Percentiles rank a stretch among this genome's conserved stretches.
Conservation (phyloP, 2,888 invertebrate genomes). For the Dorcus parallelipipedus region DNA sequence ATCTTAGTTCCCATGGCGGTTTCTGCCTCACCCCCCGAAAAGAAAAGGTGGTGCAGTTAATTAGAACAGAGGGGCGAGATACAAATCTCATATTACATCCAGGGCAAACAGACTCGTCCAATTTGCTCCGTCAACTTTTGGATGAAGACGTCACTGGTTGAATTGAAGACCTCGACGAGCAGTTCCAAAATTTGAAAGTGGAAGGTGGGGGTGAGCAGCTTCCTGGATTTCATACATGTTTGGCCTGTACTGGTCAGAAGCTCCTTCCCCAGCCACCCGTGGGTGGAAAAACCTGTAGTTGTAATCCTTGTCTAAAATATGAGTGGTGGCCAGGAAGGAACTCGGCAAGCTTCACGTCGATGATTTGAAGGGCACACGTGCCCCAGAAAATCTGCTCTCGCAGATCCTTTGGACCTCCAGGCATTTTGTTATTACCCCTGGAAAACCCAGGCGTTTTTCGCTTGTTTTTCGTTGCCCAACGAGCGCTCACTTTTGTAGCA, state of each 20-base stretch:
- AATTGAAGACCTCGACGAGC: conserved; percentile 43
- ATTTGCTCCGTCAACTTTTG: conserved; percentile 49
- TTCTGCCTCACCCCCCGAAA: conserved; percentile 53
- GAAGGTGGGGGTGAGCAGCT: conserved; percentile 50
- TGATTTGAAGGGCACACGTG: conserved; percentile 4
- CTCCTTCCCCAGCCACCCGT: conserved; percentile 30
- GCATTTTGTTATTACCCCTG: conserved; percentile 5
- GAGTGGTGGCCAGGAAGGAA: conserved; percentile 19
- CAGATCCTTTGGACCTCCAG: conserved; percentile 8
- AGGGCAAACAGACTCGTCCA: conserved; percentile 56
- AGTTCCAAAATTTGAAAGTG: conserved; percentile 48
- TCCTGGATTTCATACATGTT: conserved; percentile 48
- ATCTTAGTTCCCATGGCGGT: conserved; percentile 80
- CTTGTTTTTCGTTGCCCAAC: neutral
- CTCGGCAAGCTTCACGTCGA: conserved; percentile 22
- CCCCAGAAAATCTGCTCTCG: conserved; percentile 11
- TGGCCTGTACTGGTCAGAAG: conserved; percentile 34
- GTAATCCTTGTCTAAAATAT: conserved; percentile 23
- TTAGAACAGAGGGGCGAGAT: neutral
- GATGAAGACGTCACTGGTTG: conserved; percentile 53
- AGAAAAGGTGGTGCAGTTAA: neutral
- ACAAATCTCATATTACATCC: conserved; percentile 59
- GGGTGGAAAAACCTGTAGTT: conserved; percentile 24
- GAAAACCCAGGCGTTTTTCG: neutral
- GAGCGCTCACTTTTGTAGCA: too few species aligned